These are phyloP conservation scores for Cepaea nemoralis DNA, from an alignment of 1,140 invertebrate species.

Conservation along the genomic window DNA sequence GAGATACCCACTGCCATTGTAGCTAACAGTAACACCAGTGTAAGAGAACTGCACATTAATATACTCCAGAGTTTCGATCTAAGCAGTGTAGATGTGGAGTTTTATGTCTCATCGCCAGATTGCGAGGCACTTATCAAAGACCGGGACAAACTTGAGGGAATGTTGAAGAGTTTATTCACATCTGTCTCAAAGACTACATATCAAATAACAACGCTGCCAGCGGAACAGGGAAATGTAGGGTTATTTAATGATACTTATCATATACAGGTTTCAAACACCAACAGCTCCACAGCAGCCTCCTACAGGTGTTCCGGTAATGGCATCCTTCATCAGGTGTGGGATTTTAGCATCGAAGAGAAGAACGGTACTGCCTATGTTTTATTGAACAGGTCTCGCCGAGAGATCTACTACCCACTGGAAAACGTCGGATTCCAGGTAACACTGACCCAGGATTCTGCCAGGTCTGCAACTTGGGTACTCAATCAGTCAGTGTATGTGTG, in stretches of 20 bases:
- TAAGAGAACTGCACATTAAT: too few species aligned
- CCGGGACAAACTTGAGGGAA: neutral
- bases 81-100: neutral
- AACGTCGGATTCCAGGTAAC: neutral
- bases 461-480: neutral
- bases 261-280: neutral
- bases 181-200: neutral
- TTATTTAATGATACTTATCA: neutral
- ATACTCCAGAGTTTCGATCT: neutral
- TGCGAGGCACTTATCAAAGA: neutral
- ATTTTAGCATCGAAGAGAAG: neutral
- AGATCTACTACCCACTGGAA: neutral
- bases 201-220: neutral
- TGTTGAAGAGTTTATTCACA: neutral
- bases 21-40: too few species aligned
- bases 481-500: neutral
- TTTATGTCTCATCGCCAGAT: neutral
- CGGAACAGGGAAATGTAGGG: neutral
- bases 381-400: neutral
- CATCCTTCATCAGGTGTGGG: neutral
- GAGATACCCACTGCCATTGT: neutral
- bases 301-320: neutral
- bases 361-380: neutral
- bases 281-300: neutral
- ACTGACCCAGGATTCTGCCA: neutral